Evolutionary conservation across 2,888 invertebrate genomes (phyloP).

Genomic region (Agonum fuliginosum): DNA sequence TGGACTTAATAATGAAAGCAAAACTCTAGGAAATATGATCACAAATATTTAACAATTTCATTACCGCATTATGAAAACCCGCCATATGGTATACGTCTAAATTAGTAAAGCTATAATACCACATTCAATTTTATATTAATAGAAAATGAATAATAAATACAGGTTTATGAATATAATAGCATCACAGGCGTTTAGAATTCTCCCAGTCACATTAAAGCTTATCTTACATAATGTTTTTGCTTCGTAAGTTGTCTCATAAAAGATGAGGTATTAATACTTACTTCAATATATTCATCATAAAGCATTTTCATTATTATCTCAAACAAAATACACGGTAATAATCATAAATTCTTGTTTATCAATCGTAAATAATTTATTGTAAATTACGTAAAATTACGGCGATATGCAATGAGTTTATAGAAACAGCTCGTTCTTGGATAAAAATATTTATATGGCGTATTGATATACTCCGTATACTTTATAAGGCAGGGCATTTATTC

Average conservation of each 20-base stretch:
- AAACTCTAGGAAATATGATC: neutral
- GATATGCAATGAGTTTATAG: neutral
- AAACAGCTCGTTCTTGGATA: no score
- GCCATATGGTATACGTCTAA: conserved; percentile 14
- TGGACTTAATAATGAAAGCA: conserved; percentile 3
- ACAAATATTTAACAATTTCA: conserved; percentile 10
- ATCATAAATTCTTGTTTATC: conserved; percentile 5
- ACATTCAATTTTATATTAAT: neutral
- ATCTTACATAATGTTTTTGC: conserved; percentile 8
- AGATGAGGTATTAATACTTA: conserved; percentile 8
- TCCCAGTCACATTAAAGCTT: conserved; percentile 3
- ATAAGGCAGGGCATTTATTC: neutral
- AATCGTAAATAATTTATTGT: neutral
- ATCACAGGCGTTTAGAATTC: neutral
- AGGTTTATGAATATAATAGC: conserved; percentile 4
- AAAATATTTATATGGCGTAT: no score
- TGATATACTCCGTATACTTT: no score
- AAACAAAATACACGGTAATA: neutral
- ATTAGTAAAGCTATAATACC: neutral
- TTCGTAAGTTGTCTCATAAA: neutral
- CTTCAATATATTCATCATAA: neutral
- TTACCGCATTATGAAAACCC: neutral
- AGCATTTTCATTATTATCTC: neutral
- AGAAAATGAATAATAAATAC: conserved; percentile 5
- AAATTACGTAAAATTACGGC: neutral